A percentile compares a stretch with the other conserved stretches of the same genome.
Evolutionary conservation across 1,140 invertebrate species (phyloP).

Genomic region (Neodiprion fabricii): DNA sequence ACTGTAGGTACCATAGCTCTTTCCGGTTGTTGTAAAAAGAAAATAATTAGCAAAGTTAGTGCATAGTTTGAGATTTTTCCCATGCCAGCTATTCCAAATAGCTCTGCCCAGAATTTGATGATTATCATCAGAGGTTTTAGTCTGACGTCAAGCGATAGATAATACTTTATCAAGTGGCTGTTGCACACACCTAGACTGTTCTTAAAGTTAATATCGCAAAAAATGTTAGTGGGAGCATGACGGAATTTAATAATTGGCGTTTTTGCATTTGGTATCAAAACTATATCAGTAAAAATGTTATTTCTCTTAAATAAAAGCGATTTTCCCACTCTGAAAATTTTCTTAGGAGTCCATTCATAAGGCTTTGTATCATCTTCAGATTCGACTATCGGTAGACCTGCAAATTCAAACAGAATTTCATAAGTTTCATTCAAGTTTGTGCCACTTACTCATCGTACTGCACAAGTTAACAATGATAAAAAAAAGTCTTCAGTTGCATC

Average conservation of each 20-base stretch:
- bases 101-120: conserved; percentile 73
- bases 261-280: conserved; percentile 70
- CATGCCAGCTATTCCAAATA: conserved; percentile 61
- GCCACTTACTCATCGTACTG: background rate
- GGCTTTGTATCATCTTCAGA: conserved; percentile 1
- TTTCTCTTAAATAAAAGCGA: conserved; percentile 52
- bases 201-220: conserved; percentile 75
- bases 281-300: conserved; percentile 61
- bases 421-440: background rate
- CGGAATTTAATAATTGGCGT: conserved; percentile 76
- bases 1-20: conserved; percentile 58
- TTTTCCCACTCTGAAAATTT: conserved; percentile 53
- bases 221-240: conserved; percentile 63
- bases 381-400: conserved; percentile 32
- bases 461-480: background rate
- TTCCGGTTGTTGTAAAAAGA: conserved; percentile 68
- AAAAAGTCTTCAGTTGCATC: background rate
- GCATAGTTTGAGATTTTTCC: conserved; percentile 68
- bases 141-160: conserved; percentile 63
- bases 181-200: conserved; percentile 70
- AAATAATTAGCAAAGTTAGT: conserved; percentile 67
- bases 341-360: conserved; percentile 25
- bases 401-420: conserved; percentile 16
- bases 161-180: conserved; percentile 66
- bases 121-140: conserved; percentile 67